Conservation (phyloP, 1,140 invertebrate genomes). For the Semibalanus balanoides region DNA sequence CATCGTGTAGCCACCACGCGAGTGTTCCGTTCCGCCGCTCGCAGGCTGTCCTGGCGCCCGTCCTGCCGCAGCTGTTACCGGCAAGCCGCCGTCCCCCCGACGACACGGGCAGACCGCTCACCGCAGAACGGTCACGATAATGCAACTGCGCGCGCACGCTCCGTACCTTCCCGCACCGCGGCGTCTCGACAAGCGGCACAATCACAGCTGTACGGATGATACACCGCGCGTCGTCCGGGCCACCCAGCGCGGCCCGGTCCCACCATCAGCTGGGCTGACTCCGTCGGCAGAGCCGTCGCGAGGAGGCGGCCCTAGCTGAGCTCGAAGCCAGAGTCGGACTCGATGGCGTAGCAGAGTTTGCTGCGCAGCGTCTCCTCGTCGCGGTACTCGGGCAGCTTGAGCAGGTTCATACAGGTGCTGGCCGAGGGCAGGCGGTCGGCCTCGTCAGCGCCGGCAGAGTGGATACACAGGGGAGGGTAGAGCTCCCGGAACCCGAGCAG, state of each 20-base stretch:
- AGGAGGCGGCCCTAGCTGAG: constrained; percentile 47
- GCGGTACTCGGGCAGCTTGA: constrained; percentile 84
- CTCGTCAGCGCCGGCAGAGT: constrained; percentile 56
- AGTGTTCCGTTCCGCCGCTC: background rate
- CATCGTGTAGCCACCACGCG: too few species aligned
- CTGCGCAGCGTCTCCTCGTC: constrained; percentile 58
- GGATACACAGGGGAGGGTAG: constrained; percentile 86
- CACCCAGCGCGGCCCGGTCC: too few species aligned
- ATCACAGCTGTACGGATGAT: background rate
- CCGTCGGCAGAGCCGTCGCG: too few species aligned
- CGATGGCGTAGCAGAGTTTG: constrained; percentile 84
- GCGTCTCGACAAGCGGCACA: background rate
- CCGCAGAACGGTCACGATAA: background rate
- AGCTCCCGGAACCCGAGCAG: constrained; percentile 78
- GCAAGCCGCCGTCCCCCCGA: background rate
- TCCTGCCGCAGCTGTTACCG: too few species aligned
- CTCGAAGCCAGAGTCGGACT: constrained; percentile 90
- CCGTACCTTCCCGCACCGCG: background rate
- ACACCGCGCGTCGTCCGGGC: too few species aligned
- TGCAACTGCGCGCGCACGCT: too few species aligned
- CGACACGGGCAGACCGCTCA: background rate
- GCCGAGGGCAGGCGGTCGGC: constrained; percentile 72
- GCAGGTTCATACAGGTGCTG: constrained; percentile 93
- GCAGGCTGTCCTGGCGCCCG: background rate
- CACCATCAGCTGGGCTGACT: too few species aligned